These are phyloP conservation scores for Caenorhabditis latens DNA, from an alignment of 1,140 invertebrate species.

Conservation along the genomic window DNA sequence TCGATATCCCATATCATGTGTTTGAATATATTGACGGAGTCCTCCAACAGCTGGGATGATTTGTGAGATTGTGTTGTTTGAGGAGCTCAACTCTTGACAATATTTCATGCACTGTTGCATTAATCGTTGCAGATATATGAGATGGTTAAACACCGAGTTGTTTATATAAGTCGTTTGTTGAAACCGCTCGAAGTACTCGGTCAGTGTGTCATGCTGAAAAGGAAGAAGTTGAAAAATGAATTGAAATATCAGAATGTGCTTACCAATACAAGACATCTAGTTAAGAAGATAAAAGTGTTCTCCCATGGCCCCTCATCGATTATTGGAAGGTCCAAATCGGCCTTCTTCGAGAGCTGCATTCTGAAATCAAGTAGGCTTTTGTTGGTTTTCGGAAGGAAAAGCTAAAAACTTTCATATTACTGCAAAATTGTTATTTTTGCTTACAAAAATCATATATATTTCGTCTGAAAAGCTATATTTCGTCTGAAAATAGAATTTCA, in stretches of 20 bases:
- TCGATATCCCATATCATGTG: not conserved
- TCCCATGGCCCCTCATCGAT: not conserved
- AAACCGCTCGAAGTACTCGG: not conserved
- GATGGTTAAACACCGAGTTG: not conserved
- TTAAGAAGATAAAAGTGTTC: not conserved
- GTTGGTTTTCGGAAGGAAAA: not conserved
- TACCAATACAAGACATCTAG: not conserved
- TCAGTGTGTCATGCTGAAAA: conserved; percentile 30
- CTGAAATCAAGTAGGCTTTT: not conserved
- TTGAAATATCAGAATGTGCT: not conserved
- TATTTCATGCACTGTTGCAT: not conserved
- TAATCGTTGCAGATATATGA: not conserved
- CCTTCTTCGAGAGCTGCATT: not conserved
- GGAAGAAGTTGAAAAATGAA: not conserved
- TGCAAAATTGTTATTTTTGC: too few species aligned
- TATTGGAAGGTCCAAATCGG: not conserved
- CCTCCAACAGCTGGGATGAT: not conserved
- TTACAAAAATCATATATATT: too few species aligned
- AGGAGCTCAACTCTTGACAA: not conserved
- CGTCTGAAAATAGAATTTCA: too few species aligned
- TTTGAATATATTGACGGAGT: not conserved
- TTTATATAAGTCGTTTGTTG: not conserved
- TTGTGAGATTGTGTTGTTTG: conserved; percentile 7
- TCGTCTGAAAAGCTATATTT: too few species aligned
- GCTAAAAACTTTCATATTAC: too few species aligned